Evolutionary conservation across 2,797 vertebrate species (phyloP).

Genomic region (Carcharodon carcharias): DNA sequence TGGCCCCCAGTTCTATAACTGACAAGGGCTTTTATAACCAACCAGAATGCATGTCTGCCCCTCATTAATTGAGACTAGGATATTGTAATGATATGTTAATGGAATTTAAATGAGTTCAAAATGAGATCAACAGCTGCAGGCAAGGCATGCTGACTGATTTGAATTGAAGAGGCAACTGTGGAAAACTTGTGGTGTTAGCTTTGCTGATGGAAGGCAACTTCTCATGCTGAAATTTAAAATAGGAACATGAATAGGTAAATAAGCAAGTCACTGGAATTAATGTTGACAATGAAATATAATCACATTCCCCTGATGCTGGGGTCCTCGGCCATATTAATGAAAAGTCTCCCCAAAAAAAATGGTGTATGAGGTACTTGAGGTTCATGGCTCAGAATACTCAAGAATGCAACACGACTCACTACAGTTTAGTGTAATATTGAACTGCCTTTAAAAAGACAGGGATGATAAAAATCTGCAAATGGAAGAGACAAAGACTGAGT

Average conservation of each 20-base stretch:
- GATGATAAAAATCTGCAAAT: neutral
- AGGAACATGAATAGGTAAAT: neutral
- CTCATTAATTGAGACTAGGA: neutral
- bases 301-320: neutral
- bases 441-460: neutral
- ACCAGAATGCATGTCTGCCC: constrained; percentile 5
- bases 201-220: neutral
- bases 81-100: constrained; percentile 18
- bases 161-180: neutral
- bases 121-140: constrained; percentile 32
- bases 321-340: neutral
- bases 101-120: constrained; percentile 27
- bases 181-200: neutral
- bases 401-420: neutral
- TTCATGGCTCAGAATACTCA: neutral
- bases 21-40: neutral
- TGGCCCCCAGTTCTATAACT: neutral
- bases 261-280: neutral
- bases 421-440: neutral
- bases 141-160: neutral
- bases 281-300: neutral
- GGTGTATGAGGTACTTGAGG: neutral
- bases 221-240: neutral
- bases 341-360: neutral
- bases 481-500: neutral